phyloP scores from a whole-genome alignment of 2,113 vertebrate genomes.

The Malurus cyaneus region DNA sequence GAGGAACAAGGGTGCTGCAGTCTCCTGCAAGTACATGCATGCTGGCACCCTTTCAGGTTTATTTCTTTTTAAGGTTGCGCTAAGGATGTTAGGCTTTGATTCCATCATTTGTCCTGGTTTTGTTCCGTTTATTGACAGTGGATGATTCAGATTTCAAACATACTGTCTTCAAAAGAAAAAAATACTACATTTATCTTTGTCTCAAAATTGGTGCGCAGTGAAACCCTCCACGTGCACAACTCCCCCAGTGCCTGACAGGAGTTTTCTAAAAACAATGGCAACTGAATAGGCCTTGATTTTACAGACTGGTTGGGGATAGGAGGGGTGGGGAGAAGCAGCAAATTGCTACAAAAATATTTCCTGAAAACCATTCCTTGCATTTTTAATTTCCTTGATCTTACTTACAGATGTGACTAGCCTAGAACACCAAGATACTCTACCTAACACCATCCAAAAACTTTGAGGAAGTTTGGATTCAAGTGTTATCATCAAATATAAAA shows the following conservation, averaged over 20 bases:
- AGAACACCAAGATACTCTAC: background rate
- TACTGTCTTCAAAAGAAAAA: background rate
- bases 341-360: background rate
- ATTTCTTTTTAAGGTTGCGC: slow-evolving; percentile 6
- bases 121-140: background rate
- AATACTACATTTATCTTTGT: background rate
- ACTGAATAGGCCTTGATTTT: background rate
- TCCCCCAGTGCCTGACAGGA: background rate
- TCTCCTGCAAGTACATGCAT: background rate
- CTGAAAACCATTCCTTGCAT: background rate
- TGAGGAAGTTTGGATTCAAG: background rate
- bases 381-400: background rate
- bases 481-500: background rate
- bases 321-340: background rate
- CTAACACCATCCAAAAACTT: background rate
- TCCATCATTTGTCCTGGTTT: background rate
- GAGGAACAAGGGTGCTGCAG: background rate
- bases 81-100: background rate
- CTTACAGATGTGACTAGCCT: background rate
- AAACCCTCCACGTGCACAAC: background rate
- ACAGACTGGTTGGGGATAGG: background rate
- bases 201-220: background rate
- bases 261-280: background rate
- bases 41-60: background rate
- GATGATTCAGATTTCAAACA: slow-evolving; percentile 6